Conservation (phyloP, 2,797 vertebrate species). For the Pantherophis vulpinus region DNA sequence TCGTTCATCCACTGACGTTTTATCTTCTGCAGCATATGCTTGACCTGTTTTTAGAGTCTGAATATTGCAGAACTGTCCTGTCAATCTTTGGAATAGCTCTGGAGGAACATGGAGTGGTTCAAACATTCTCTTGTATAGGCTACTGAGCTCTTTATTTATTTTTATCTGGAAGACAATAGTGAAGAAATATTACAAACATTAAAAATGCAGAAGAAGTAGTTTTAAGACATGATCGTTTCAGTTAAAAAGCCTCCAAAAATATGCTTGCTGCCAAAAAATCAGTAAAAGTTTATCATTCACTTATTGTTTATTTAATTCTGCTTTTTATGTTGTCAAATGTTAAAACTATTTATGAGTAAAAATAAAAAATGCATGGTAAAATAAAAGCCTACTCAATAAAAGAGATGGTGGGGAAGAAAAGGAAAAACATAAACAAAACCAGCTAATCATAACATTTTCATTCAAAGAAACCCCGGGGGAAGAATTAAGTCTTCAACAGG, state of each 20-base stretch:
- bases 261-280: neutral
- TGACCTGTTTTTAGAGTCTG: slow-evolving; percentile 88
- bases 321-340: neutral
- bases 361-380: neutral
- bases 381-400: neutral
- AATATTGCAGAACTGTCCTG: slow-evolving; percentile 96
- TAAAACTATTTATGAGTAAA: neutral
- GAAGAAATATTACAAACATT: slow-evolving; percentile 9
- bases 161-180: slow-evolving; percentile 82
- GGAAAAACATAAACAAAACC: neutral
- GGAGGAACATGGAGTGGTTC: slow-evolving; percentile 92
- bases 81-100: slow-evolving; percentile 90
- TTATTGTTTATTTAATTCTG: neutral
- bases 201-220: neutral
- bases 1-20: slow-evolving; percentile 94
- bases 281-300: neutral
- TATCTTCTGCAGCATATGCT: slow-evolving; percentile 91
- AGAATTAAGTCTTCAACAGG: neutral
- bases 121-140: slow-evolving; percentile 91
- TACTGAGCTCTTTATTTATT: slow-evolving; percentile 89
- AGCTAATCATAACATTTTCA: neutral
- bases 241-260: neutral
- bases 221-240: neutral
- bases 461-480: neutral
- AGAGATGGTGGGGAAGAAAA: neutral